These are phyloP conservation scores for roundworm (Caenorhabditis elegans) DNA, from an alignment of 1,140 invertebrate genomes.

Conservation along the genomic window WBcel235 BX284606.5:6902001-6902500, in stretches of 20 bases:
- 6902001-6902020: not conserved
- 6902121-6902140: not conserved
- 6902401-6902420: constrained; percentile 4
- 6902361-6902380: not conserved
- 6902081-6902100: not conserved
- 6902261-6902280: not conserved
- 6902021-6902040: constrained; percentile 1
- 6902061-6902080: not conserved
- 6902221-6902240: constrained; percentile 12
- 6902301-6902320: not conserved
- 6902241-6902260: constrained; percentile 5
- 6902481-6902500: constrained; percentile 13
- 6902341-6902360: not conserved
- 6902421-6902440: not conserved
- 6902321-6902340: not conserved
- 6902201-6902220: constrained; percentile 1
- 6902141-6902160: not conserved
- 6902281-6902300: not conserved
- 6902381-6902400: constrained; percentile 15
- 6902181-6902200: not conserved
- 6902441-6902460: not conserved
- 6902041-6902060: constrained; percentile 20
- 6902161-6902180: not conserved
- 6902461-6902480: not conserved
- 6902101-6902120: not conserved